These are phyloP conservation scores for Aphaenogaster ashmeadi DNA, from an alignment of 1,140 invertebrate species.

Conservation along the genomic window DNA sequence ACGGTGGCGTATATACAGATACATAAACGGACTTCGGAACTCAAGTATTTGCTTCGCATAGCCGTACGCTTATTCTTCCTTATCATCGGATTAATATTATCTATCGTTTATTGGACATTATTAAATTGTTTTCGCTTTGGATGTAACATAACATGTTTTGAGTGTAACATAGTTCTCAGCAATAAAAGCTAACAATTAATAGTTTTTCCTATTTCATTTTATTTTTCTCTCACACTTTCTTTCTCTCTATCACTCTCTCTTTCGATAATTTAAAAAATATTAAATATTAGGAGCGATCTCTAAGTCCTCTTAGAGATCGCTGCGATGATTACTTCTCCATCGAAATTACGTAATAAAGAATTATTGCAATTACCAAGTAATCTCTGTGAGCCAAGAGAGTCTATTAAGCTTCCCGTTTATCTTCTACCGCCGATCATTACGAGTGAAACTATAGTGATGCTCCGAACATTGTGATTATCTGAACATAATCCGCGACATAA, in stretches of 20 bases:
- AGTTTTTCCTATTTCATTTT: neutral
- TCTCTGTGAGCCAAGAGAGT: conserved; percentile 1
- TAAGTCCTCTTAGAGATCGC: neutral
- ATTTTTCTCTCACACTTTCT: neutral
- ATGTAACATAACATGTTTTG: conserved; percentile 24
- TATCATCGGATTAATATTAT: conserved; percentile 22
- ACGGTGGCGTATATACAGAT: neutral
- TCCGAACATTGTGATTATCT: conserved; percentile 76
- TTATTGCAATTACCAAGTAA: conserved; percentile 7
- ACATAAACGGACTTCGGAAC: conserved; percentile 29
- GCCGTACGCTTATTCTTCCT: neutral
- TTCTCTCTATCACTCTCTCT: neutral
- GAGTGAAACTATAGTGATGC: conserved; percentile 65
- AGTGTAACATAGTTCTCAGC: neutral
- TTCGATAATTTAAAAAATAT: neutral
- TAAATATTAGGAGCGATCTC: neutral
- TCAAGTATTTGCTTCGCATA: conserved; percentile 9
- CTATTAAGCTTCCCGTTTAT: conserved; percentile 48
- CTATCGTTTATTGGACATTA: conserved; percentile 26
- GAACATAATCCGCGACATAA: conserved; percentile 76
- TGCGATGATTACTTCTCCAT: neutral
- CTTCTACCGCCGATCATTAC: conserved; percentile 60
- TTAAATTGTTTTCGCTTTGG: conserved; percentile 12
- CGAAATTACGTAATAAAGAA: neutral
- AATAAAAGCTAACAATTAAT: conserved; percentile 23